Base-by-base conservation (phyloP, 2,113 vertebrate species). In the Sylvia atricapilla region DNA sequence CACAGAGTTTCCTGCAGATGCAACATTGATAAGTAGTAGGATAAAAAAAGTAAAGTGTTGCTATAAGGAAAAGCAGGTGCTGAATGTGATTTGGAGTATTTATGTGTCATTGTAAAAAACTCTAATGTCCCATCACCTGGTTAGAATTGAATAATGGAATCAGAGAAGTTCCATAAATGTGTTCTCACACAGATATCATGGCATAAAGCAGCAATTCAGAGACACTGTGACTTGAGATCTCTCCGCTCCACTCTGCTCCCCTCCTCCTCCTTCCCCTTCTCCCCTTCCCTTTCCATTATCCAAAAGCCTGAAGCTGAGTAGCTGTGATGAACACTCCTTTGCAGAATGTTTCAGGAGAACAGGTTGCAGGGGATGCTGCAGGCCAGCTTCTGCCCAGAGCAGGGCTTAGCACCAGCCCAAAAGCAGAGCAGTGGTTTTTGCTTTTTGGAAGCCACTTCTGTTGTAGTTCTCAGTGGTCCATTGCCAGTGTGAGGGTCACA, bases 251-350 rank as follows among this genome's bases (percentile, higher is more conserved):
- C 18, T 33, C 24, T 37, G 37, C 19, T 55, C 53, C 11, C 31
- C 18, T 33, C 33, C 55, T 27, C 21, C 21, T 37, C 24, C 9
- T 10, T 21, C 6, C 13, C 21, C 19, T 15, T 7, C 49, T 50
- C 19, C 19, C 30, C 28, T 11, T 7, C 6, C 15, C 37, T 35
- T 66, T 13, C 49, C 35, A 27, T 35, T 35, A 47, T 19, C 67
- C 50, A 11, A 10, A 44, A 64, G 25, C 39, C 39, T 43, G 35
- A 53, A 37, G 37, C 37, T 37, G 37, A 37, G 59, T 7, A n/a
- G 23, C 12, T 41, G 47, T 44, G 44, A 44, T 25, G 55, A n/a
- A 3, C 3, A 3, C 19, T 33, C 0, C 55, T 77, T 73, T 1
- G 3, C 41, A 44, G 55, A 62, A 8, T 10, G 24, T 67, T 37